Evolutionary conservation across 2,113 vertebrate genomes (phyloP).

Genomic region (Aptenodytes patagonicus): DNA sequence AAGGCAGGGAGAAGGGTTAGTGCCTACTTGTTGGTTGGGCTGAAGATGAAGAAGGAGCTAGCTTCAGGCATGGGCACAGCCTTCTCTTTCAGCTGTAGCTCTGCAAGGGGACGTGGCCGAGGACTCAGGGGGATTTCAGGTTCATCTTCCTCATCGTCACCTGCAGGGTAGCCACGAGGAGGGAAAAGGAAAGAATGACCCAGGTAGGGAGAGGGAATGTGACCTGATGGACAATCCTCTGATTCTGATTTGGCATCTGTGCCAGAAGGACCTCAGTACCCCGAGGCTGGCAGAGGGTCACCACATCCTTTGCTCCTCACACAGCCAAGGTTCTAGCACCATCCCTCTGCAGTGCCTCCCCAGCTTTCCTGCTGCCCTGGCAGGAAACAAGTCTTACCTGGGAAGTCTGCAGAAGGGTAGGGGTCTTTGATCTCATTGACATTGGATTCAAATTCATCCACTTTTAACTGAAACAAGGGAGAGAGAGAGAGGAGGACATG

Average conservation of each 20-base stretch:
- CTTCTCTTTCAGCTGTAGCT: constrained; percentile 96
- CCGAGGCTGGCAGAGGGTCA: not conserved
- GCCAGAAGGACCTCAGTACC: not conserved
- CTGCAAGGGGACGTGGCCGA: constrained; percentile 91
- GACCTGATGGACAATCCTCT: not conserved
- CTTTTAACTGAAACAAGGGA: constrained; percentile 82
- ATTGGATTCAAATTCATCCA: constrained; percentile 97
- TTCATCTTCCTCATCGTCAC: constrained; percentile 95
- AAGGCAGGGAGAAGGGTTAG: not conserved
- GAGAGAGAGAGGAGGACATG: not conserved
- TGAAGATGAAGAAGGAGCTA: constrained; percentile 96
- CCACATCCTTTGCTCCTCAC: not conserved
- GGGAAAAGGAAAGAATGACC: not conserved
- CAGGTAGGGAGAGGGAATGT: not conserved
- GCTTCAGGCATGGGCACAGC: constrained; percentile 94
- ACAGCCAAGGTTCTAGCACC: not conserved
- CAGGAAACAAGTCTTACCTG: constrained; percentile 76
- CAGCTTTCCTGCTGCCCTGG: not conserved
- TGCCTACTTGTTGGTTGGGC: constrained; percentile 93
- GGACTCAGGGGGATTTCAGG: constrained; percentile 93
- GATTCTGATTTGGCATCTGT: not conserved
- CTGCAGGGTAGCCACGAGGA: constrained; percentile 33
- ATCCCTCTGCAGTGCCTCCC: not conserved
- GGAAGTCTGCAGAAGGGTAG: constrained; percentile 96
- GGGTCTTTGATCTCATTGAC: constrained; percentile 98